Conservation (phyloP, 2,113 vertebrate species). For the Cromileptes altivelis region DNA sequence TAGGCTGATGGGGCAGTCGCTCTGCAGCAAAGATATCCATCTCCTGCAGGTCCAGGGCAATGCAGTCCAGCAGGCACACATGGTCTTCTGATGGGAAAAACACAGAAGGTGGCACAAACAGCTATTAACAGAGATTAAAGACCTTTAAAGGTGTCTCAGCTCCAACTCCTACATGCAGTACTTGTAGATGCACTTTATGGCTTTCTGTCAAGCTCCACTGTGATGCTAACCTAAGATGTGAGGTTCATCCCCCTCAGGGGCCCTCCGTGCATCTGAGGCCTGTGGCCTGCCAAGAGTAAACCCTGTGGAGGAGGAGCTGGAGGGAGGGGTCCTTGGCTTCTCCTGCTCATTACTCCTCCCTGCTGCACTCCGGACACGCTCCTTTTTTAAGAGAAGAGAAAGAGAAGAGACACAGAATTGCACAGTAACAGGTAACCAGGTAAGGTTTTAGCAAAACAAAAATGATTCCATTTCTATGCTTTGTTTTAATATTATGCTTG, state of each 20-base stretch:
- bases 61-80: constrained; percentile 94
- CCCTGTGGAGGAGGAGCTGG: constrained; percentile 53
- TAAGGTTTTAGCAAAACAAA: neutral
- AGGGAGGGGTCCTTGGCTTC: constrained; percentile 49
- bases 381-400: constrained; percentile 76
- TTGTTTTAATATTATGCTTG: neutral
- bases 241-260: constrained; percentile 38
- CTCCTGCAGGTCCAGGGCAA: constrained; percentile 95
- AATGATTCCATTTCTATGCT: neutral
- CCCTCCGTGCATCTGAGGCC: constrained; percentile 33
- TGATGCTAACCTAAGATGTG: constrained; percentile 82
- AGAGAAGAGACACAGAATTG: neutral
- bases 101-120: neutral
- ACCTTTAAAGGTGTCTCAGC: neutral
- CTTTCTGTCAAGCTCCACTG: neutral
- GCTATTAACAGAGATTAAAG: too few relatives aligned
- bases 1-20: constrained; percentile 80
- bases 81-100: constrained; percentile 85
- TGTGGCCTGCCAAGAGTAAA: constrained; percentile 75
- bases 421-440: neutral
- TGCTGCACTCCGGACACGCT: constrained; percentile 78
- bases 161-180: neutral
- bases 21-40: constrained; percentile 97
- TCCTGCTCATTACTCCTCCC: constrained; percentile 70
- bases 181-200: neutral